phyloP scores from a whole-genome alignment of 2,888 invertebrate genomes.

The Sepioteuthis lessoniana region DNA sequence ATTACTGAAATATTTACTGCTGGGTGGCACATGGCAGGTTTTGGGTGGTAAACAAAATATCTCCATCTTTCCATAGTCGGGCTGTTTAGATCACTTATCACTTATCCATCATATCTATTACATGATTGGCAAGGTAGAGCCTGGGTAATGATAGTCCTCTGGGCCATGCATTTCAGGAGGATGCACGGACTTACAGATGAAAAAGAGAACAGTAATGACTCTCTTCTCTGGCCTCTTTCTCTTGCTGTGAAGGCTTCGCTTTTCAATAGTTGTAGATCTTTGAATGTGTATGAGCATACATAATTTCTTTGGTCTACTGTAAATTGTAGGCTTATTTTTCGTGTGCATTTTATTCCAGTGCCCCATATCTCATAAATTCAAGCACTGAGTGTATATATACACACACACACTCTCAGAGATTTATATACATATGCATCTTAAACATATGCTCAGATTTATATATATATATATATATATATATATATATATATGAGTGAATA shows the following conservation, averaged over 20 bases:
- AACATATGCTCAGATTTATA: not conserved
- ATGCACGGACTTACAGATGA: not conserved
- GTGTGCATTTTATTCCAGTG: not conserved
- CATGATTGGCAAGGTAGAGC: conserved; percentile 19
- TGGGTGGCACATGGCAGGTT: too few relatives aligned
- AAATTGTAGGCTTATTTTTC: not conserved
- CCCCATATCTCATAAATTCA: not conserved
- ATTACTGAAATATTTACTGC: too few relatives aligned
- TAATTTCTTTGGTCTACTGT: not conserved
- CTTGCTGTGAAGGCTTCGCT: not conserved
- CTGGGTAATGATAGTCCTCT: not conserved
- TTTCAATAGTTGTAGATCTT: not conserved
- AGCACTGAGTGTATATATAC: not conserved
- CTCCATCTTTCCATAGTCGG: not conserved
- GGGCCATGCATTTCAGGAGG: not conserved
- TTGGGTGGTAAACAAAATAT: too few relatives aligned
- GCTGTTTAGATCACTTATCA: conserved; percentile 16
- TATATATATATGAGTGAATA: too few relatives aligned
- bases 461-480: conserved; percentile 6
- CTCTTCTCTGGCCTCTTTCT: not conserved
- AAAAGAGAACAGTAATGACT: not conserved
- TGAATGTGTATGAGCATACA: not conserved
- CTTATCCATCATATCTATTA: not conserved
- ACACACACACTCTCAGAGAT: not conserved
- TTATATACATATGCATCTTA: not conserved